Conservation (phyloP, 2,797 vertebrate genomes). For the Onychomys leucogaster region DNA sequence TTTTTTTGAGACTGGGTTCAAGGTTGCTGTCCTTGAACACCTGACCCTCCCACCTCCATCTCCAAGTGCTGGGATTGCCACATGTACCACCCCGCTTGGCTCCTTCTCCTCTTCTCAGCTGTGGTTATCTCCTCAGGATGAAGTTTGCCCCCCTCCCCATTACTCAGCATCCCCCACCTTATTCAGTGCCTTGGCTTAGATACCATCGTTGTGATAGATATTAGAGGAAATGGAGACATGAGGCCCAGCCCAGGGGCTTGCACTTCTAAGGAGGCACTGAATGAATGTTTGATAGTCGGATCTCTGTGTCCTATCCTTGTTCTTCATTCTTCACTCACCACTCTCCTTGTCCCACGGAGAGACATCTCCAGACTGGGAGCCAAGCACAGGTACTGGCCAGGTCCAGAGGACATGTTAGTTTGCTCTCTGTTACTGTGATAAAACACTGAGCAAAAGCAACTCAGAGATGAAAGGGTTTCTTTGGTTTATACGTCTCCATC, state of each 20-base stretch:
- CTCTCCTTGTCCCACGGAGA: background rate
- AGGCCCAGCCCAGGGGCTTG: background rate
- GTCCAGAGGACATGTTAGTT: background rate
- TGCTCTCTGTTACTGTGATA: background rate
- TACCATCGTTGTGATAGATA: background rate
- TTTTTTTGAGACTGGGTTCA: background rate
- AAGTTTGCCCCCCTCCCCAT: conserved; percentile 8
- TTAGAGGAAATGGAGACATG: background rate
- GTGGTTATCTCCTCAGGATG: background rate
- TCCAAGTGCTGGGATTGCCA: background rate
- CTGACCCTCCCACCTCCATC: no score
- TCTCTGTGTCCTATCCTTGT: background rate
- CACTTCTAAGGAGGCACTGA: background rate
- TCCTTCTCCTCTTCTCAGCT: background rate
- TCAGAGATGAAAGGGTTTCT: background rate
- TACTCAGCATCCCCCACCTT: background rate
- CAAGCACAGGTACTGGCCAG: background rate
- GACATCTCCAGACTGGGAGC: background rate
- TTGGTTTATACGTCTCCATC: background rate
- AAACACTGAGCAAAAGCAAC: background rate
- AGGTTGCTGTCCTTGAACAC: background rate
- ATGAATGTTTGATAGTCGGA: no score
- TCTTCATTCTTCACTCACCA: no score
- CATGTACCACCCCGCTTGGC: accelerated
- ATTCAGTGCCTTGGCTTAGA: background rate